Conservation (phyloP, 2,797 vertebrate genomes). For the Chelon labrosus region DNA sequence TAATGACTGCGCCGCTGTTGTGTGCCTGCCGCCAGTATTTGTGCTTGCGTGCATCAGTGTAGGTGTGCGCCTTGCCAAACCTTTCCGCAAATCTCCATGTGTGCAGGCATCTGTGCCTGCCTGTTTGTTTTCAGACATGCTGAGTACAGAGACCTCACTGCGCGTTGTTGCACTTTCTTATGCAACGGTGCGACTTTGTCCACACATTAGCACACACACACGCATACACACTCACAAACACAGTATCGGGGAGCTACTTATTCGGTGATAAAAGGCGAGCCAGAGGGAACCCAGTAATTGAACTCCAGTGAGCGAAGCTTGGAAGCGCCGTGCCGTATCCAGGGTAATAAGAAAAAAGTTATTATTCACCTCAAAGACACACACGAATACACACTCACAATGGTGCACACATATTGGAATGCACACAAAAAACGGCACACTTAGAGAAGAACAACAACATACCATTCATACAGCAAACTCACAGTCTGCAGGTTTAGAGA, state of each 20-base stretch:
- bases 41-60: slow-evolving; percentile 17
- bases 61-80: not conserved
- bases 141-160: slow-evolving; percentile 20
- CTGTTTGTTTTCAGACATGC: slow-evolving; percentile 33
- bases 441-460: slow-evolving; percentile 41
- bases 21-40: slow-evolving; percentile 9
- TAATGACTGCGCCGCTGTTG: slow-evolving; percentile 31
- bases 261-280: slow-evolving; percentile 77
- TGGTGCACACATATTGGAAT: slow-evolving; percentile 23
- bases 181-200: slow-evolving; percentile 40
- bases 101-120: slow-evolving; percentile 20
- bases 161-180: slow-evolving; percentile 38
- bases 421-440: slow-evolving; percentile 26
- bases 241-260: slow-evolving; percentile 66
- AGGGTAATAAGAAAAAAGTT: slow-evolving; percentile 75
- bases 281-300: slow-evolving; percentile 79
- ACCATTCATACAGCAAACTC: slow-evolving; percentile 32
- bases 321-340: slow-evolving; percentile 70
- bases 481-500: slow-evolving; percentile 30
- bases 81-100: slow-evolving; percentile 10
- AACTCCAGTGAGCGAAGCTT: slow-evolving; percentile 76
- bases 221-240: slow-evolving; percentile 39
- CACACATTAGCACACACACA: slow-evolving; percentile 33
- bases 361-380: slow-evolving; percentile 75
- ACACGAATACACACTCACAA: slow-evolving; percentile 34